Evolutionary conservation across 2,113 vertebrate genomes (phyloP), one percentile per base, ranked within the genome.

Genomic region (Sinocyclocheilus rhinocerous): DNA sequence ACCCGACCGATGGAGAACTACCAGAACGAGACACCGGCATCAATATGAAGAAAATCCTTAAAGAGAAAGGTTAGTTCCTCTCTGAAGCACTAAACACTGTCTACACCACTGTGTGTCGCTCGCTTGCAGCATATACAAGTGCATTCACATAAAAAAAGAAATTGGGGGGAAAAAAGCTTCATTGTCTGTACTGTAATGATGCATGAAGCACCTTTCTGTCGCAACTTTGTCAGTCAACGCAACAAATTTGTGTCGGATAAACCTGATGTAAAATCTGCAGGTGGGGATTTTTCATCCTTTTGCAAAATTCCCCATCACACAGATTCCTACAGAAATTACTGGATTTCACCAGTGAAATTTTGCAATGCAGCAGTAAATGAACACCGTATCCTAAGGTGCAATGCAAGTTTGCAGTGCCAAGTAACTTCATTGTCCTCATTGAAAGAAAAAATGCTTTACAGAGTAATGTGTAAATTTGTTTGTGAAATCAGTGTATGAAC

Each of bases 41-140:
- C 86, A 95, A 88, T 85, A 91, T 95, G 92, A 97, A 96, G 94
- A 97, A 95, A 90, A 92, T 96, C 45, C 93, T 94, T 26, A 96
- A 95, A 89, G 95, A 96, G 84, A 97, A 96, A 96, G 95, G 96
- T 96, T 63, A 52, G 83, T 84, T 26, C 57, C 55, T 42, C 39
- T 24, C 42, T 10, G 9, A 9, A 45, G 20, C 76, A 78, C 15
- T 57, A 33, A 78, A 55, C 48, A 36, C 65, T 13, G 50, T 52
- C 50, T 16, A 55, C 16, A 55, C 15, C 72, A 12, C 45, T 45
- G 42, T 45, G 9, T 45, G 42, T 42, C 8, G 42, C 42, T 42
- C 42, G 22, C 22, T 42, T 42, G 42, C 42, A 42, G 42, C 42
- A 42, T 9, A 45, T 45, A 18, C 8, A 36, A 18, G 29, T 36